A percentile compares a stretch with the other conserved stretches of the same genome.
Evolutionary conservation across 2,888 invertebrate genomes (phyloP).

Genomic region (Caenorhabditis auriculariae): DNA sequence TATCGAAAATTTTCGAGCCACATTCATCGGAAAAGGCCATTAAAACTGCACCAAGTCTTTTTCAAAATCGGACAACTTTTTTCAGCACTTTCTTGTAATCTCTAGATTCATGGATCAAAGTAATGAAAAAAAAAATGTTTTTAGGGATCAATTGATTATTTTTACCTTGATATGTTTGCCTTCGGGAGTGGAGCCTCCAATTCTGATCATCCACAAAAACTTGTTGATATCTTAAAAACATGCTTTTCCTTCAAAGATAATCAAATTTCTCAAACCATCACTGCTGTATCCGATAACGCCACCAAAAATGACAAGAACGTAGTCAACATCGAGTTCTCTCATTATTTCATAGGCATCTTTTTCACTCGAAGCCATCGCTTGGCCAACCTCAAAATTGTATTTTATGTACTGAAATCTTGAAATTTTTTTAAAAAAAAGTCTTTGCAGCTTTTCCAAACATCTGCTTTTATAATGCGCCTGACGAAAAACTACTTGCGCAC

Average conservation of each 20-base stretch:
- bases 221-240: conserved; percentile 84
- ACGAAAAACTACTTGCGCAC: too few species aligned
- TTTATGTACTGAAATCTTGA: too few species aligned
- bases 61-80: too few species aligned
- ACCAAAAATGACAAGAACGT: conserved; percentile 97
- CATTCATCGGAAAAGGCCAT: too few species aligned
- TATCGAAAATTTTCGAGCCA: background rate
- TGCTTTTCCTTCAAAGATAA: background rate
- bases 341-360: conserved; percentile 97
- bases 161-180: conserved; percentile 83
- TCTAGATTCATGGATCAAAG: too few species aligned
- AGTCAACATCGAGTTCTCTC: conserved; percentile 93
- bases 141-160: too few species aligned
- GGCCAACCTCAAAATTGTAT: background rate
- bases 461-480: too few species aligned
- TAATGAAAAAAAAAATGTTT: too few species aligned
- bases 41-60: too few species aligned
- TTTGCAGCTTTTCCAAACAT: too few species aligned
- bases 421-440: too few species aligned
- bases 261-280: conserved; percentile 73
- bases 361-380: conserved; percentile 93
- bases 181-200: conserved; percentile 91
- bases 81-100: too few species aligned
- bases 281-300: conserved; percentile 98
- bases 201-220: conserved; percentile 98